These are phyloP conservation scores for Thyatira batis DNA, from an alignment of 2,888 invertebrate species.

Conservation along the genomic window DNA sequence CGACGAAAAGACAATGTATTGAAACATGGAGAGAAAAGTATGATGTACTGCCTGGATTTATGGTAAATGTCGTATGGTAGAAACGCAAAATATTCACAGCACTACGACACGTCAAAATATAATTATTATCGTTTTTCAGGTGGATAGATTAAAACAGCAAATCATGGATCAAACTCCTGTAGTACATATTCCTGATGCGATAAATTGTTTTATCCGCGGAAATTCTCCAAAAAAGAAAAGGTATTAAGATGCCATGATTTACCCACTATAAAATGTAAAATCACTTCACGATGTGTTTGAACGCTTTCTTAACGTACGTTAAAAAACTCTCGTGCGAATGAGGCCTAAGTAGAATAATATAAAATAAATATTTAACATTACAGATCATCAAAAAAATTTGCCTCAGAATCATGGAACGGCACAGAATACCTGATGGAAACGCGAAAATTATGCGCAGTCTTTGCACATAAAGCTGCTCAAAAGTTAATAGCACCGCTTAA, in stretches of 20 bases:
- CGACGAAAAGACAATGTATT: conserved; percentile 65
- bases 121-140: conserved; percentile 32
- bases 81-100: neutral
- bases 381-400: conserved; percentile 5
- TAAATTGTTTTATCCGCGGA: conserved; percentile 52
- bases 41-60: conserved; percentile 52
- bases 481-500: conserved; percentile 42
- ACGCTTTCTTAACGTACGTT: no score
- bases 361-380: no score
- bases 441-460: conserved; percentile 42
- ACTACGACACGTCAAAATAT: neutral
- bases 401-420: conserved; percentile 9
- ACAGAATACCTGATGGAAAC: conserved; percentile 24
- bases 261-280: neutral
- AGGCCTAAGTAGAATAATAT: no score
- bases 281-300: neutral
- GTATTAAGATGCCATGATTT: conserved; percentile 8
- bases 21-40: conserved; percentile 63
- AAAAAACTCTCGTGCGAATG: neutral
- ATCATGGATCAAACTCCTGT: conserved; percentile 58
- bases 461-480: conserved; percentile 51
- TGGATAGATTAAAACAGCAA: conserved; percentile 58
- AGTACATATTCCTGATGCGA: conserved; percentile 59
- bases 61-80: conserved; percentile 43
- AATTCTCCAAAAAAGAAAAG: conserved; percentile 25